Evolutionary conservation across 2,797 vertebrate genomes (phyloP).

Genomic region (Enteromius trimaculatus): DNA sequence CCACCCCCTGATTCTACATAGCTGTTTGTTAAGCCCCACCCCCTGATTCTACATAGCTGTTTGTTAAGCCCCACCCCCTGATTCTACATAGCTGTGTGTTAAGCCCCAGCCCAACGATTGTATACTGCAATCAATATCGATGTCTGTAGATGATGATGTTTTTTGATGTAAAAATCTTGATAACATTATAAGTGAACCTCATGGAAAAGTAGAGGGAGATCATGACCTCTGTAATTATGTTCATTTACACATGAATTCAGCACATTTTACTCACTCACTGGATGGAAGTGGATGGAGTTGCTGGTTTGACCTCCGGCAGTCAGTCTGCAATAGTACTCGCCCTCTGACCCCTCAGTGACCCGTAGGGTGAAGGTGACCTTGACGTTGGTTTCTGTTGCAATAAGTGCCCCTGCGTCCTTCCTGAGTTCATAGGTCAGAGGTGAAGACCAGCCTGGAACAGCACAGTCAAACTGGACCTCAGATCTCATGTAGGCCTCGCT

Average conservation of each 20-base stretch:
- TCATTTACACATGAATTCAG: not conserved
- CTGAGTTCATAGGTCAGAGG: constrained; percentile 69
- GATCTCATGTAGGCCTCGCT: constrained; percentile 68
- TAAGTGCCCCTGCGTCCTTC: constrained; percentile 7
- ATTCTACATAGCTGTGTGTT: too few relatives aligned
- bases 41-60: too few relatives aligned
- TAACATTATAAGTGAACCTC: not conserved
- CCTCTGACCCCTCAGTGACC: constrained; percentile 60
- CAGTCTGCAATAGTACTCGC: constrained; percentile 70
- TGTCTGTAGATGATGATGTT: not conserved
- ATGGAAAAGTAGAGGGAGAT: not conserved
- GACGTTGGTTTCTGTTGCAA: not conserved
- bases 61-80: too few relatives aligned
- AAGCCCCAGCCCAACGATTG: too few relatives aligned
- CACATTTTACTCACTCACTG: constrained; percentile 75
- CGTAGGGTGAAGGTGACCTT: constrained; percentile 59
- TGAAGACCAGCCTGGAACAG: constrained; percentile 16
- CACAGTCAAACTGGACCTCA: constrained; percentile 65
- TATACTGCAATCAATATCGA: too few relatives aligned
- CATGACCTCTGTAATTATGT: not conserved
- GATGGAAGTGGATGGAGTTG: constrained; percentile 68
- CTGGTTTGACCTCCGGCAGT: constrained; percentile 59
- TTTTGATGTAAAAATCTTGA: not conserved
- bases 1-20: too few relatives aligned
- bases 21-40: too few relatives aligned